Evolutionary conservation across 2,888 invertebrate genomes (phyloP), one percentile per base, ranked within the genome.

Genomic region (Tachina lurida): DNA sequence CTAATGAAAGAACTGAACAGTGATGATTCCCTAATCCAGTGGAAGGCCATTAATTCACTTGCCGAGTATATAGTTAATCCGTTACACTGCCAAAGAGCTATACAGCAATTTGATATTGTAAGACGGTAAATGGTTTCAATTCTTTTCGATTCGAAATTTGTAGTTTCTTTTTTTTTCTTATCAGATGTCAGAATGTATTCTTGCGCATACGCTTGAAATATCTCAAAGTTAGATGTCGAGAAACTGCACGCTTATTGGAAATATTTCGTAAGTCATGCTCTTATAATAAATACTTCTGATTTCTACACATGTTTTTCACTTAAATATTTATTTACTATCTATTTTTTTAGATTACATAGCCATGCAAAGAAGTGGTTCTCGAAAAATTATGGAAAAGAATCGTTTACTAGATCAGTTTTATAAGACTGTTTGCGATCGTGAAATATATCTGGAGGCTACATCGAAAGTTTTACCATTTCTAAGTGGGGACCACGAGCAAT

Each of bases 61-160:
- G 82, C 89, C 0, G 91, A 93, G 39, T 88, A 91, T 22, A 74
- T 92, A 5, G 74, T 89, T 7, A 91, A 92, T 87, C 91, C 91
- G 0, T 54, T 90, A 4, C 88, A 91, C 76, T 89, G 87, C 0
- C 87, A 90, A 63, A 88, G 90, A 2, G 91, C 92, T 2, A 89
- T 92, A 8, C 67, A 54, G 0, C 88, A 92, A 60, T 89, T 87
- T 81, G 89, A 90, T 10, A 89, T 93, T 17, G 90, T 92, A 0
- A 87, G 90, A 84, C 91, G 89, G 92, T 92, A 54, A n/a, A 17
- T 9, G 12, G 39, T 47, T 80, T 22, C 12, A 17, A 54, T 13
- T 62, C 17, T 43, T 62, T 31, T 52, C 8, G 15, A n/a, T 12
- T n/a, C n/a, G n/a, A n/a, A n/a, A n/a, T n/a, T n/a, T 31, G 13